phyloP scores from a whole-genome alignment of 2,888 invertebrate species.

The Lapara coniferarum region DNA sequence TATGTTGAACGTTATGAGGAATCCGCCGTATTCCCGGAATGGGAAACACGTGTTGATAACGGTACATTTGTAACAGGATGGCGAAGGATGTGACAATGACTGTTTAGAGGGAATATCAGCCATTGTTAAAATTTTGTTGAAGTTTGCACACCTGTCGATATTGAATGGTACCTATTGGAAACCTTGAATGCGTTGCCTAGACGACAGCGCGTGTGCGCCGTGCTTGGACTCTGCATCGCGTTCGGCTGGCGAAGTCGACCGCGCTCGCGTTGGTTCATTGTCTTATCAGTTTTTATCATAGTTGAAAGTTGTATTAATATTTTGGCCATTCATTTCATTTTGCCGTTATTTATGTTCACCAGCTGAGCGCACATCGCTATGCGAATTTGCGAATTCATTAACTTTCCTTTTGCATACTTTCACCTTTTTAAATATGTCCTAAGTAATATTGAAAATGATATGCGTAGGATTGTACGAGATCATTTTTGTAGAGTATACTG shows the following conservation, averaged over 20 bases:
- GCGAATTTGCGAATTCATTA: slow-evolving; percentile 28
- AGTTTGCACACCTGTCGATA: slow-evolving; percentile 25
- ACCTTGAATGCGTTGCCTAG: slow-evolving; percentile 44
- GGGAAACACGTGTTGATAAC: slow-evolving; percentile 21
- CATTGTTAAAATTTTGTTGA: slow-evolving; percentile 2
- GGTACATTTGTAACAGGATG: not conserved
- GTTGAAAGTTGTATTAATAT: not conserved
- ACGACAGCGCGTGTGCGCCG: slow-evolving; percentile 38
- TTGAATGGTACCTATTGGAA: slow-evolving; percentile 27
- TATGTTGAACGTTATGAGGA: not conserved
- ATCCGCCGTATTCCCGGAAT: not conserved
- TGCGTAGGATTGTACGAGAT: not conserved
- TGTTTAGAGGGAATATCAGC: slow-evolving; percentile 1
- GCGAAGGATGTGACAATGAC: slow-evolving; percentile 6
- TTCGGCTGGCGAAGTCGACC: slow-evolving; percentile 26
- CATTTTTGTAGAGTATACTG: not conserved
- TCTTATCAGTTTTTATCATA: slow-evolving; percentile 13
- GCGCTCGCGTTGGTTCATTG: not conserved
- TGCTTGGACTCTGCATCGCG: not conserved
- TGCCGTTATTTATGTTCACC: not conserved
- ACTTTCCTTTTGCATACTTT: slow-evolving; percentile 26
- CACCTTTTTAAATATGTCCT: not conserved
- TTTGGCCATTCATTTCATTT: not conserved
- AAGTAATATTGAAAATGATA: not conserved
- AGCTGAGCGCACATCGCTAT: slow-evolving; percentile 16